phyloP scores from a whole-genome alignment of 1,140 invertebrate species.

The Calosoma granatense region DNA sequence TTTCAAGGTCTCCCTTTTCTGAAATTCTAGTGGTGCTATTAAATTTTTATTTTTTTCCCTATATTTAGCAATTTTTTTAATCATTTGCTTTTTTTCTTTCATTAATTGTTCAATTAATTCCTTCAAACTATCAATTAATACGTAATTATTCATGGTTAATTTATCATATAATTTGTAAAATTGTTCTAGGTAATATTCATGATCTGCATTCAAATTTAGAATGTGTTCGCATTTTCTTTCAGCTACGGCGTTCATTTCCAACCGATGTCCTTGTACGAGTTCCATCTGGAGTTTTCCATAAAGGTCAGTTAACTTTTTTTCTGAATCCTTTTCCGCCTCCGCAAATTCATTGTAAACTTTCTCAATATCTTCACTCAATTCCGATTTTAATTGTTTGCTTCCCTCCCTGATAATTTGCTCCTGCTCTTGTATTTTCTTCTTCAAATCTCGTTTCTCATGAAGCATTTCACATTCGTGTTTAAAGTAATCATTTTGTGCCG shows the following conservation, averaged over 20 bases:
- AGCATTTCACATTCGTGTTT: slow-evolving; percentile 65
- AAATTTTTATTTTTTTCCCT: too few species aligned
- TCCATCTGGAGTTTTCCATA: slow-evolving; percentile 62
- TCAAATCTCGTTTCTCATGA: slow-evolving; percentile 66
- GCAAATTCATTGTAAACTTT: slow-evolving; percentile 61
- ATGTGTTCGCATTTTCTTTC: slow-evolving; percentile 83
- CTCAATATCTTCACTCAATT: slow-evolving; percentile 49
- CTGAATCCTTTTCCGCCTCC: slow-evolving; percentile 62
- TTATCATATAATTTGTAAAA: too few species aligned
- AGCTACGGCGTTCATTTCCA: slow-evolving; percentile 76
- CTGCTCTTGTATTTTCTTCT: slow-evolving; percentile 61
- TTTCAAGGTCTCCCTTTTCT: too few species aligned
- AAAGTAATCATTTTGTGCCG: slow-evolving; percentile 61
- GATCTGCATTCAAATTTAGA: slow-evolving; percentile 67
- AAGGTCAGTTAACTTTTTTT: slow-evolving; percentile 71
- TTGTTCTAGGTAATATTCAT: too few species aligned
- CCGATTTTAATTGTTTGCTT: slow-evolving; percentile 51
- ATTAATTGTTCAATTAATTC: too few species aligned
- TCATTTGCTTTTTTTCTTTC: too few species aligned
- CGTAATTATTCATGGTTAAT: too few species aligned
- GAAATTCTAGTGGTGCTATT: too few species aligned
- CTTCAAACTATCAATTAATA: too few species aligned
- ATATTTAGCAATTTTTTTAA: too few species aligned
- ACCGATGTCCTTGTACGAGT: slow-evolving; percentile 60
- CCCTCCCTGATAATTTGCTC: slow-evolving; percentile 56